phyloP scores from a whole-genome alignment of 53 echinoderm and acorn worm genomes.

The Zoroaster sp. region DNA sequence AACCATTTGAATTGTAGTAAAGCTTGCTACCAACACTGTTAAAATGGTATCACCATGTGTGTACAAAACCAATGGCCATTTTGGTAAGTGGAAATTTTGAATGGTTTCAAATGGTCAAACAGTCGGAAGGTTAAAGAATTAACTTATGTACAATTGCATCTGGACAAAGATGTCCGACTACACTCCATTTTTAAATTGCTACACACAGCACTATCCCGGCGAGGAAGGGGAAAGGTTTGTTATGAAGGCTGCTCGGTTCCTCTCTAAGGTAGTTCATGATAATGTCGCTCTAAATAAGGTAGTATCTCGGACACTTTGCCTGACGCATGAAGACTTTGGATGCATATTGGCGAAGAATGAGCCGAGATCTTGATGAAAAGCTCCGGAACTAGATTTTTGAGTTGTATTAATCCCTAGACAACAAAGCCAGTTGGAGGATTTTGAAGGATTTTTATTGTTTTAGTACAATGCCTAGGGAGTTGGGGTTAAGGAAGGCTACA shows the following conservation, averaged over 20 bases:
- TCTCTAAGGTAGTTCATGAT: constrained; percentile 40
- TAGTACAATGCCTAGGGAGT: too few relatives aligned
- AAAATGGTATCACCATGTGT: too few relatives aligned
- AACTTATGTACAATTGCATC: background rate
- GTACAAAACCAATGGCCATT: too few relatives aligned
- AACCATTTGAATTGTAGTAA: too few relatives aligned
- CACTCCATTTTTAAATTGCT: background rate
- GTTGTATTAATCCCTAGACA: too few relatives aligned
- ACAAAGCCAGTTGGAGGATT: too few relatives aligned
- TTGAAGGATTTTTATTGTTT: too few relatives aligned
- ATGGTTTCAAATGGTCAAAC: too few relatives aligned
- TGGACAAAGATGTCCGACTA: background rate
- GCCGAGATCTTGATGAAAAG: background rate
- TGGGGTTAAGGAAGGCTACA: too few relatives aligned
- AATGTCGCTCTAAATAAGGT: constrained; percentile 17
- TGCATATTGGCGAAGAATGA: constrained; percentile 4
- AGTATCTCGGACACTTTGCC: background rate
- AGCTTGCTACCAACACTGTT: too few relatives aligned
- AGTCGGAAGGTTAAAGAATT: background rate
- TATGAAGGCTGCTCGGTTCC: constrained; percentile 48
- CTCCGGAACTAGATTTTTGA: too few relatives aligned
- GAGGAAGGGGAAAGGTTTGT: constrained; percentile 46
- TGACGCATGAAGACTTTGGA: background rate
- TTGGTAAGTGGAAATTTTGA: too few relatives aligned
- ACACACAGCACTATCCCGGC: constrained; percentile 38